Evolutionary conservation across 2,797 vertebrate species (phyloP).

Genomic region (Eulemur mongoz): DNA sequence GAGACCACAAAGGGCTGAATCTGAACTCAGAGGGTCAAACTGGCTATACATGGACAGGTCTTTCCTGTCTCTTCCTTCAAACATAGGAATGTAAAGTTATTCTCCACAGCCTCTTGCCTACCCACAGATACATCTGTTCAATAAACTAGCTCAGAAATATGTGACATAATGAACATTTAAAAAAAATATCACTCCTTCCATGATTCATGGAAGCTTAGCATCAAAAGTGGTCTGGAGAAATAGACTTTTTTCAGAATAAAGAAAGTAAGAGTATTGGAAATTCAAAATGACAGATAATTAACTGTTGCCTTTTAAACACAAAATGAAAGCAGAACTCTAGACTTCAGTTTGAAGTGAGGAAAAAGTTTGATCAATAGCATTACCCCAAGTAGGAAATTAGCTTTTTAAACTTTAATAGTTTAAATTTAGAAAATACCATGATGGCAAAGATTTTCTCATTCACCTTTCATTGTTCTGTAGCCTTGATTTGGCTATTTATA

Average conservation of each 20-base stretch:
- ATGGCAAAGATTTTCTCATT: not conserved
- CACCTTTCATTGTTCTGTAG: not conserved
- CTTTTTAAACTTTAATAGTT: not conserved
- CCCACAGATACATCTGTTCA: conserved; percentile 61
- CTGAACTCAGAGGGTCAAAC: not conserved
- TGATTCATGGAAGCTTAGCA: not conserved
- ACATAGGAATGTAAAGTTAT: conserved; percentile 31
- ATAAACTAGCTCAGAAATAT: conserved; percentile 29
- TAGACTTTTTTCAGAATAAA: not conserved
- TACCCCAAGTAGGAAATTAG: not conserved
- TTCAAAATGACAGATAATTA: not conserved
- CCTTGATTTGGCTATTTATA: not conserved
- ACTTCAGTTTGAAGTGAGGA: not conserved
- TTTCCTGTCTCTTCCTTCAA: conserved; percentile 17
- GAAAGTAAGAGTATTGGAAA: not conserved
- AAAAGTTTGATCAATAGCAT: not conserved
- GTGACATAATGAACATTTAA: conserved; percentile 39
- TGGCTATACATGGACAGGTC: not conserved
- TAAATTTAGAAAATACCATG: not conserved
- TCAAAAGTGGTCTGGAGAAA: conserved; percentile 8
- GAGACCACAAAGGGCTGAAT: not conserved
- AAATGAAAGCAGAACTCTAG: conserved; percentile 5
- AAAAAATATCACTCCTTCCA: not conserved
- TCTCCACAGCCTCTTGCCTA: conserved; percentile 38
- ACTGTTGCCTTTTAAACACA: conserved; percentile 5